A percentile compares a stretch with the other conserved stretches of the same genome.
Conservation (phyloP, 2,113 vertebrate genomes). For the Clinocottus analis region DNA sequence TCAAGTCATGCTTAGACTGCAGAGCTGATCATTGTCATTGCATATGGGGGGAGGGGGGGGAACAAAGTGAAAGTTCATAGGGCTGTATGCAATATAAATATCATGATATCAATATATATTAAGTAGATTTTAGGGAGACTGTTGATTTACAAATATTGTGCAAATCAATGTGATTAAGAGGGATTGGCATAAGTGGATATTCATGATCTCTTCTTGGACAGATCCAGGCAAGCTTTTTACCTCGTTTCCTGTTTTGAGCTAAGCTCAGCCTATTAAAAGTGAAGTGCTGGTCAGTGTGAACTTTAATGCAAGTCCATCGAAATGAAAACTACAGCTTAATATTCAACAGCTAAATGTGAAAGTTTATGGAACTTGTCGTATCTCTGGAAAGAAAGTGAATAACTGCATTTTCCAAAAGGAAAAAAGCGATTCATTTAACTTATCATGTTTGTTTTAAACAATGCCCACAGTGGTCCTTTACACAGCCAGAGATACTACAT, state of each 20-base stretch:
- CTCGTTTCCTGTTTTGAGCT: background rate
- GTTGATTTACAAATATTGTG: too few relatives aligned
- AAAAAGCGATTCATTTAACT: background rate
- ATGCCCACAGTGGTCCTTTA: too few relatives aligned
- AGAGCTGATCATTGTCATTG: background rate
- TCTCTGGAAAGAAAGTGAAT: background rate
- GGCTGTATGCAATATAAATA: too few relatives aligned
- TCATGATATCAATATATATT: background rate
- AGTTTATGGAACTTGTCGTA: background rate
- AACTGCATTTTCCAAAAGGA: background rate
- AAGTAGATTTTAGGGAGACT: background rate
- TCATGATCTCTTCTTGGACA: background rate
- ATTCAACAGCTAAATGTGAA: background rate
- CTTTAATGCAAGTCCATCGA: too few relatives aligned
- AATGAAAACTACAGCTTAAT: too few relatives aligned
- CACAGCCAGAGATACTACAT: background rate
- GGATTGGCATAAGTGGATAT: background rate
- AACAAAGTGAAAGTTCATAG: background rate
- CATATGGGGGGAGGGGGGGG: too few relatives aligned
- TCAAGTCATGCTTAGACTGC: background rate
- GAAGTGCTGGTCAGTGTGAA: too few relatives aligned
- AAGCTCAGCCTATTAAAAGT: background rate
- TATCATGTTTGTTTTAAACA: background rate
- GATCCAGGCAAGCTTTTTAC: background rate
- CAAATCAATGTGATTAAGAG: background rate